Base-by-base conservation (phyloP, 2,113 vertebrate species). In the Chloroceryle aenea region DNA sequence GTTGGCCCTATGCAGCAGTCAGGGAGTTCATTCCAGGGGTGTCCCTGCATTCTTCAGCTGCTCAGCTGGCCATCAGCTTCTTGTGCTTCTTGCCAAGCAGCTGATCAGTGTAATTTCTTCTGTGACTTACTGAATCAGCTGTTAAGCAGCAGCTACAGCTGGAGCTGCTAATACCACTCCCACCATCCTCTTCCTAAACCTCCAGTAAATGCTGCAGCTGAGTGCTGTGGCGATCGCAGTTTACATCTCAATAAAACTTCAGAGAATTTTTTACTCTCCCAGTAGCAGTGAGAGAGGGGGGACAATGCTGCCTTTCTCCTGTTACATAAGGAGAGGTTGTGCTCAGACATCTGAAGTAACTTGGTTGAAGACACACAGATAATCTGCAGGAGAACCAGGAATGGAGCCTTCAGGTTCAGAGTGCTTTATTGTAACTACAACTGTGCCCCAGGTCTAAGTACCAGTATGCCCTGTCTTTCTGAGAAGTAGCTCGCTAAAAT, bases 271-370 rank as follows among this genome's bases (percentile, higher is more conserved):
- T 66, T 32, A 47, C 29, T 52, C 34, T 90, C 45, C 21, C 47
- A 23, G 19, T 27, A 71, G 6, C 63, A 20, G 4, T 7, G 15
- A 77, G n/a, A 64, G 34, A 68, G 40, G 42, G 36, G 17, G 12
- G 30, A 64, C 71, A 94, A 6, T 5, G n/a, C 48, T 50, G 23
- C 38, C 43, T 63, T 90, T 55, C 45, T 71, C 47, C 53, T 26
- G 3, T 48, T 36, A 45, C 21, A 16, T 10, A 74, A 0, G 0
- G 48, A 15, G 1, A 87, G 14, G 36, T 43, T 1, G 3, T 25
- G 40, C 30, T 40, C 40, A 53, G 69, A 69, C 43, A 4, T 27
- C 17, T 17, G 23, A 62, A 61, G 32, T n/a, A n/a, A 40, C 38
- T 56, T 61, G n/a, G 15, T 6, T 85, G 25, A 61, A 16, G 48